Evolutionary conservation across 2,888 invertebrate genomes (phyloP), one percentile per base, ranked within the genome.

Genomic region (Caenorhabditis drosophilae): DNA sequence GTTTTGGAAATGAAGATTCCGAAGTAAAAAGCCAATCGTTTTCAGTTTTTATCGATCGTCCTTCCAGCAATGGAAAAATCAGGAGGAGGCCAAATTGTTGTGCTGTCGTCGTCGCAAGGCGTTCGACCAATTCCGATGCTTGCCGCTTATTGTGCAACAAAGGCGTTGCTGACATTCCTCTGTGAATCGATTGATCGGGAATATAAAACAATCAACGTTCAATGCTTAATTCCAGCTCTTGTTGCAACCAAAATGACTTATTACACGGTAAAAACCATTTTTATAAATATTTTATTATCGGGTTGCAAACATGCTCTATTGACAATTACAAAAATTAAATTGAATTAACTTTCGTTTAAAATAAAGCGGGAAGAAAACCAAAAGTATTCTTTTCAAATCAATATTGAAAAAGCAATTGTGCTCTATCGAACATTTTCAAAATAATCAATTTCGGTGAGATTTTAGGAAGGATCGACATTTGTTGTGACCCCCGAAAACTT

Each of bases 171-270:
- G 67, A 75, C 78, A 2, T 81, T 81, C 66, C 54, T 81, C 1
- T 74, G 75, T 36, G 81, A 81, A 45, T 63, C 66, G 26, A 78
- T 80, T 41, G 77, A 82, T 52, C 71, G 80, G 16, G 81, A 81
- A 54, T 80, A 82, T 67, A 57, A 69, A 15, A 75, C 76, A 6
- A 78, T 81, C 47, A 58, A 57, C 22, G 81, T 82, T 9, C 81
- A 81, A 57, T 78, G 76, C 35, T 66, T 81, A 41, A 81, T 77
- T 9, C 81, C 81, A 16, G 80, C 80, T 6, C 58, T 81, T 42
- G 76, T 81, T 18, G 81, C 81, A 46, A 81, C 81, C 4, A 81
- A 81, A 47, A 81, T 81, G 81, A 80, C 79, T n/a, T 79, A 81
- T 52, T 81, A 81, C 49, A 71, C 73, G 66, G 79, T 77, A 42